Base-by-base conservation (phyloP, 2,797 vertebrate genomes). In the Pogonophryne albipinna region DNA sequence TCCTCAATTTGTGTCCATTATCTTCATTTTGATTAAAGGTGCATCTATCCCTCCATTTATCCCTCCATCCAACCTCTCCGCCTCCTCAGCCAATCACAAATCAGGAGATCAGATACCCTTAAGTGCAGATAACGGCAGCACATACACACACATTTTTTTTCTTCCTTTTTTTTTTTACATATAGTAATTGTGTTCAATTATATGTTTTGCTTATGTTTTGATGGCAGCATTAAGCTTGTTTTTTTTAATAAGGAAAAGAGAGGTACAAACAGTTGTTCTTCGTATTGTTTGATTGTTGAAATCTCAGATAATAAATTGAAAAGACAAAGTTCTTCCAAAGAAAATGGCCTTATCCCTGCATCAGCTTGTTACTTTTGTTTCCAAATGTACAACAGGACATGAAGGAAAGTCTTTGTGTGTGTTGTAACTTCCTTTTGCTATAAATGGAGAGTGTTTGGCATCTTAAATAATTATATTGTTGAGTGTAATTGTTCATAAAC, bases 71-170 rank as follows among this genome's bases (percentile, higher is more conserved):
- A 4, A 70, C 71, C 64, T n/a, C 73, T 4, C 61, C 2, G 23
- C 62, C 66, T 53, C 67, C 27, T 0, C 58, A 60, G 79, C 74
- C 76, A 78, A 82, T 81, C 76, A 70, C 56, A 31, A 31, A 45
- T 9, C 71, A 70, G 71, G 20, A 76, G 58, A 70, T 77, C 10
- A 71, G 66, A 71, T 51, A 3, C 45, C 41, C 34, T 63, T 15
- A 52, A 47, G 53, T 61, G 79, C 66, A 50, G 61, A 69, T 72
- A 52, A 69, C 57, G 10, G 64, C 73, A 62, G 65, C 34, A 38
- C 34, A 38, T 1, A 7, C 34, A 38, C 34, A 38, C 34, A 34
- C 34, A 34, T 27, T 27, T 27, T 4, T 27, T 27, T 27, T 27
- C 27, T 27, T 27, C 4, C 27, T 4, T 5, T 27, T 27, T 27